These are phyloP conservation scores for Orthonevra nobilis DNA, from an alignment of 2,888 invertebrate species.

Conservation along the genomic window DNA sequence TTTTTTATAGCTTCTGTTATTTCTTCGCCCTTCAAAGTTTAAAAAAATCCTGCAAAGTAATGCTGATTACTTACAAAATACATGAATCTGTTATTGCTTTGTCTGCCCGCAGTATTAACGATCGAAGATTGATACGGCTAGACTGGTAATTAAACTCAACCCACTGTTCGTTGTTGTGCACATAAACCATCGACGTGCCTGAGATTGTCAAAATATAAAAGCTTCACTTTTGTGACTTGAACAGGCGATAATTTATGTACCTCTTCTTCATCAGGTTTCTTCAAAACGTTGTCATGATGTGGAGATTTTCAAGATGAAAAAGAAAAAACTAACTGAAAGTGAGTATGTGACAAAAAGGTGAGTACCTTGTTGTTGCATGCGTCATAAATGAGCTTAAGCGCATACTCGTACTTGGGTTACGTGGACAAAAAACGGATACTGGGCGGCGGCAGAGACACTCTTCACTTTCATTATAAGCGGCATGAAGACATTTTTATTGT, in stretches of 20 bases:
- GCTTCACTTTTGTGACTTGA: conserved; percentile 45
- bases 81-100: too few relatives aligned
- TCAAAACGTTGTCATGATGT: conserved; percentile 14
- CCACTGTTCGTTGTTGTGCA: too few relatives aligned
- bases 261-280: background rate
- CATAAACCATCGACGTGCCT: conserved; percentile 14
- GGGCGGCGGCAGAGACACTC: conserved; percentile 39
- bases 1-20: too few relatives aligned
- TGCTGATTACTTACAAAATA: too few relatives aligned
- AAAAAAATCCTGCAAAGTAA: too few relatives aligned
- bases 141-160: too few relatives aligned
- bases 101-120: too few relatives aligned
- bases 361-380: conserved; percentile 34
- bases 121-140: too few relatives aligned
- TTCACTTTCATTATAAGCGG: conserved; percentile 35
- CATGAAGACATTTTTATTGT: conserved; percentile 15
- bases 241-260: conserved; percentile 3
- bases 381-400: conserved; percentile 9
- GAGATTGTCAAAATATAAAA: conserved; percentile 15
- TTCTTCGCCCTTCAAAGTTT: too few relatives aligned
- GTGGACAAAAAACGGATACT: conserved; percentile 14
- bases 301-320: conserved; percentile 42
- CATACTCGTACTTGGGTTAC: conserved; percentile 1
- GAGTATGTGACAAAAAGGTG: conserved; percentile 32
- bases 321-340: conserved; percentile 15